These are phyloP conservation scores for Chloroclystis v-ata DNA, from an alignment of 2,888 invertebrate species.

Conservation along the genomic window DNA sequence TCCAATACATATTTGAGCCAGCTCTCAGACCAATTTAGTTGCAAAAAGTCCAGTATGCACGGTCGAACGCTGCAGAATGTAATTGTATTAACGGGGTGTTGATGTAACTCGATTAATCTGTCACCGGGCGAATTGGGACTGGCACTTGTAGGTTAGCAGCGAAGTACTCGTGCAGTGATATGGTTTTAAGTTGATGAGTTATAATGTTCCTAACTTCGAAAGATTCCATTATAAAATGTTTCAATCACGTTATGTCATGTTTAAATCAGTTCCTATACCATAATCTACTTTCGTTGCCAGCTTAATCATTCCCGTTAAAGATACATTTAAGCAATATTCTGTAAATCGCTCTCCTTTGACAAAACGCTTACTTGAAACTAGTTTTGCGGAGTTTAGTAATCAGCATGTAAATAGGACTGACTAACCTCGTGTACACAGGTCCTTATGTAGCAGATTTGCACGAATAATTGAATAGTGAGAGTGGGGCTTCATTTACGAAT, in stretches of 20 bases:
- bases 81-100: conserved; percentile 56
- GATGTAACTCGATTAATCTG: conserved; percentile 63
- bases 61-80: conserved; percentile 48
- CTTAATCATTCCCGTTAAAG: too few species aligned
- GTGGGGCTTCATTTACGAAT: conserved; percentile 20
- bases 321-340: too few species aligned
- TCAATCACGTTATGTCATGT: too few species aligned
- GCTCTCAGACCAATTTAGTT: conserved; percentile 7
- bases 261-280: too few species aligned
- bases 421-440: conserved; percentile 23
- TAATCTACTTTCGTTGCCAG: too few species aligned
- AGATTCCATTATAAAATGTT: too few species aligned
- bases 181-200: too few species aligned
- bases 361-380: too few species aligned
- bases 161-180: too few species aligned
- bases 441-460: conserved; percentile 32
- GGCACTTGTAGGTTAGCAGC: neutral
- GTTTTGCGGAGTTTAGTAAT: neutral
- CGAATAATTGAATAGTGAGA: conserved; percentile 27
- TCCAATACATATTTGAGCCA: too few species aligned
- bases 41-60: conserved; percentile 32
- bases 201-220: too few species aligned
- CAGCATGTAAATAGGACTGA: neutral
- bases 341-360: too few species aligned
- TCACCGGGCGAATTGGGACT: conserved; percentile 30